Percentiles rank a stretch among this genome's conserved stretches.
These are phyloP conservation scores for Atractosteus spatula DNA, from an alignment of 2,113 vertebrate species.

Conservation along the genomic window DNA sequence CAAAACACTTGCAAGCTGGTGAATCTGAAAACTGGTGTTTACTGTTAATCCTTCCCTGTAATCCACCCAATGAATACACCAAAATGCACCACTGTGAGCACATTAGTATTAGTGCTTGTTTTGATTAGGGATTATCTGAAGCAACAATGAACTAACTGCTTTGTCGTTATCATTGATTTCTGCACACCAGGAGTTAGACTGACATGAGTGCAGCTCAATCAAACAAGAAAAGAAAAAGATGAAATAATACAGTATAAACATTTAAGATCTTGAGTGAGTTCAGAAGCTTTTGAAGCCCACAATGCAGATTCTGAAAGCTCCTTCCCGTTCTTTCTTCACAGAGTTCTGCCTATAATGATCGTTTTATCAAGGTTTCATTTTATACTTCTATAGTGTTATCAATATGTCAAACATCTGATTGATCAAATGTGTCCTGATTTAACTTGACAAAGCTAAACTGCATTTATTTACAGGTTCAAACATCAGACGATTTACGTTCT, in stretches of 20 bases:
- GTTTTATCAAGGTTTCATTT: too few relatives aligned
- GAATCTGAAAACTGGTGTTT: constrained; percentile 61
- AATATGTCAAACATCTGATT: too few relatives aligned
- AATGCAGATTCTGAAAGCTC: constrained; percentile 4
- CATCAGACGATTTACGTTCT: too few relatives aligned
- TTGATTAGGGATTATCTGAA: constrained; percentile 61
- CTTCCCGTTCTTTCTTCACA: not conserved
- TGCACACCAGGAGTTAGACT: constrained; percentile 35
- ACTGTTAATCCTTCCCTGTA: constrained; percentile 54
- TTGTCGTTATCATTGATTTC: constrained; percentile 49
- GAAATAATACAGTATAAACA: constrained; percentile 27
- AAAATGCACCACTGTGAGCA: constrained; percentile 40
- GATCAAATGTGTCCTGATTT: too few relatives aligned
- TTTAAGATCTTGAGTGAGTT: constrained; percentile 34
- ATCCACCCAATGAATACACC: constrained; percentile 44
- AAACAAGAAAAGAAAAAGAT: constrained; percentile 17
- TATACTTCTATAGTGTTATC: too few relatives aligned
- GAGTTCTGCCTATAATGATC: too few relatives aligned
- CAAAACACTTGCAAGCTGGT: constrained; percentile 41
- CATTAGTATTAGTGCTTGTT: constrained; percentile 47
- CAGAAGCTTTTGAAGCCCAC: constrained; percentile 25
- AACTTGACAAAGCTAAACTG: too few relatives aligned
- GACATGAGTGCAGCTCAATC: constrained; percentile 28
- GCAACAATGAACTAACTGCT: constrained; percentile 46
- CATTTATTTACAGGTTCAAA: too few relatives aligned